Base-by-base conservation (phyloP, 2,888 invertebrate genomes). In the Amiota mariae region DNA sequence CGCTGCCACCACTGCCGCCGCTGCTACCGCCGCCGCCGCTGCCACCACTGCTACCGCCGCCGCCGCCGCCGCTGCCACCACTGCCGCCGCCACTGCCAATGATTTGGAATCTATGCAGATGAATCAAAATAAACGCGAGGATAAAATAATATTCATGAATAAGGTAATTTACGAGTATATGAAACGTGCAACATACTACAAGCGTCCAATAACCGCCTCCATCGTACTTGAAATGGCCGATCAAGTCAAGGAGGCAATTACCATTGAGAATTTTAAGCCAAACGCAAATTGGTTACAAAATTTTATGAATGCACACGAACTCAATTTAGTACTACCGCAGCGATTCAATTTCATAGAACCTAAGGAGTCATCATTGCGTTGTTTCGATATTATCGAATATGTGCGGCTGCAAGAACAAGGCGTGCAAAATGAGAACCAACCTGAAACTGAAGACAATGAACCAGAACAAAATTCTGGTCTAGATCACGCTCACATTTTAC, bases 241-340 rank as follows among this genome's bases (percentile, higher is more conserved):
- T 1, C 81, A 84, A 63, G 79, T 85, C 3, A 85, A 82, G 68
- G 84, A 85, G 64, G 78, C 81, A 48, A 80, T 85, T 51, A 81
- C 83, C 15, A 80, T 85, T 54, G 81, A 80, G 57, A 84, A 85
- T 75, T 86, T 86, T 73, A 78, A 80, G 54, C 85, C 85, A 10
- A 83, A 80, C 71, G 72, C 72, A n/a, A 75, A 76, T n/a, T 86
- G 86, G 86, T 68, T 85, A 74, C 76, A 81, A 10, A 77, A 78
- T 67, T 86, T 86, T 70, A 84, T 82, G 75, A 46, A 15, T 10
- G 72, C 76, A 4, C 82, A 82, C 66, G 70, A 81, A 3, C 73
- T 85, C 64, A 72, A 77, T 2, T n/a, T n/a, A n/a, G n/a, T 77
- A 75, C 0, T 82, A 82, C 18, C 1, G 20, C 2, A 10, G n/a